Evolutionary conservation across 2,113 vertebrate species (phyloP).

Genomic region (Coryphaenoides rupestris): DNA sequence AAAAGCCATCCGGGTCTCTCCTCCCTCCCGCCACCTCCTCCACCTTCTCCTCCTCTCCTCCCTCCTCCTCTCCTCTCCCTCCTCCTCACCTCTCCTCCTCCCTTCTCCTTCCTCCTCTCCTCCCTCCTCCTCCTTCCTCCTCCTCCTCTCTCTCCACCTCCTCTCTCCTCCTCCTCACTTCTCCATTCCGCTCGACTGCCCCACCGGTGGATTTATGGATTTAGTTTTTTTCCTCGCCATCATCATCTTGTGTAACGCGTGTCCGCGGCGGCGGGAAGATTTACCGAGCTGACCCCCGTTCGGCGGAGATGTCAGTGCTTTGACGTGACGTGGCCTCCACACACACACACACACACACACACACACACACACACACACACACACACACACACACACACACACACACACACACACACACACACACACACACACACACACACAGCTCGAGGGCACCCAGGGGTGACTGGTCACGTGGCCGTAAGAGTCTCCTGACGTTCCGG

Average conservation of each 20-base stretch:
- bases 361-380: constrained; percentile 10
- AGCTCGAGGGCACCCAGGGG: constrained; percentile 29
- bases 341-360: constrained; percentile 4
- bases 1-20: background rate
- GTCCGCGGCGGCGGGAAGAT: constrained; percentile 39
- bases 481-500: no score
- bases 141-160: no score
- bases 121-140: no score
- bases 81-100: background rate
- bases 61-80: background rate
- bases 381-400: constrained; percentile 8
- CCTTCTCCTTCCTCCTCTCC: no score
- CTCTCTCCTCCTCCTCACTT: no score
- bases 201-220: constrained; percentile 69
- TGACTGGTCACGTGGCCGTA: constrained; percentile 5
- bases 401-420: constrained; percentile 1
- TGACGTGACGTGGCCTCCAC: no score
- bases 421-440: constrained; percentile 10
- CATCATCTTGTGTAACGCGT: constrained; percentile 51
- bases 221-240: constrained; percentile 66
- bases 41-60: background rate
- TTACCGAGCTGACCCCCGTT: constrained; percentile 42
- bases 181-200: constrained; percentile 32
- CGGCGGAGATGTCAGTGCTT: constrained; percentile 39
- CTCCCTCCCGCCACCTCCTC: no score